These are phyloP conservation scores for Lerista edwardsae DNA, from an alignment of 2,797 vertebrate species.

Conservation along the genomic window DNA sequence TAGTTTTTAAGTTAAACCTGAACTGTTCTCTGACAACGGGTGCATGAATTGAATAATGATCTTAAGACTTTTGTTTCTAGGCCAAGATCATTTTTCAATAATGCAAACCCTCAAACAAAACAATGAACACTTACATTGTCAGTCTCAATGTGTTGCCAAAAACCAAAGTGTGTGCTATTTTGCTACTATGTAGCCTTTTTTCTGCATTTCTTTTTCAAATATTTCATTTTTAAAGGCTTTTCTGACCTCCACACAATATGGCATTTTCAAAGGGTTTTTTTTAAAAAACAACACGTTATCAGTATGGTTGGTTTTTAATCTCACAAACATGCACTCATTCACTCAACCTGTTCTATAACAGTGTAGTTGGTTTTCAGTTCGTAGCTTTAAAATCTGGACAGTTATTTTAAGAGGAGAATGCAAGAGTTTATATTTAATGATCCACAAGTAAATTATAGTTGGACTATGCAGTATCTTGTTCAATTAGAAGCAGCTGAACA, in stretches of 20 bases:
- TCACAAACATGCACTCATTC: no score
- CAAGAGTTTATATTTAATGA: no score
- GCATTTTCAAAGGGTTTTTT: no score
- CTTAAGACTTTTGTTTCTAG: slow-evolving; percentile 40
- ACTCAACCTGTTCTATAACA: no score
- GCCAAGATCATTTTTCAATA: background rate
- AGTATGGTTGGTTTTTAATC: no score
- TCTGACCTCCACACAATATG: background rate
- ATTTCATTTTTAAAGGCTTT: background rate
- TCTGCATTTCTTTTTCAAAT: background rate
- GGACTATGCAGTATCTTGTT: no score
- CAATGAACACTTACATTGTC: background rate
- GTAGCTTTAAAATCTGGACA: no score
- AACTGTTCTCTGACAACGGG: background rate
- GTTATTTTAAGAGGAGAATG: no score
- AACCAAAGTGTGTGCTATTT: background rate
- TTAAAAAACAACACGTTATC: no score
- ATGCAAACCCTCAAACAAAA: background rate
- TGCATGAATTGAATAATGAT: background rate
- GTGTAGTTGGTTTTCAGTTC: no score
- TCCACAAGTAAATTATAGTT: no score
- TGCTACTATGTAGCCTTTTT: background rate
- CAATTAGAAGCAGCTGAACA: no score
- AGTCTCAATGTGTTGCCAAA: fast-evolving
- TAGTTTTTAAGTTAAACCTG: background rate